These are phyloP conservation scores for Cantharis rufa DNA, from an alignment of 2,888 invertebrate genomes.

Conservation along the genomic window DNA sequence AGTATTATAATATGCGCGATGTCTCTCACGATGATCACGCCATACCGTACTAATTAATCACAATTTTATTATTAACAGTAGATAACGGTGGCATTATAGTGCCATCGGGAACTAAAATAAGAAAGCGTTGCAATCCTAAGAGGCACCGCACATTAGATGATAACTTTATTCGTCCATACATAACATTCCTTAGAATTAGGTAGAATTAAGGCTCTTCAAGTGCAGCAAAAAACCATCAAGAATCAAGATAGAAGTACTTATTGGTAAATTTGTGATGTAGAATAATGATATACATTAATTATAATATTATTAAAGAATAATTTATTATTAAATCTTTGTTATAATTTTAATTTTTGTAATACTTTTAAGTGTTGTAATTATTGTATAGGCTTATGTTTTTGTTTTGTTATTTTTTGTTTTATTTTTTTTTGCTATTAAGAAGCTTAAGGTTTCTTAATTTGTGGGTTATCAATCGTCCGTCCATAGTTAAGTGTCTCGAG, in stretches of 20 bases:
- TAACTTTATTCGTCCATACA: slow-evolving; percentile 32
- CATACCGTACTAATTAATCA: not conserved
- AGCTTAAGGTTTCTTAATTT: slow-evolving; percentile 32
- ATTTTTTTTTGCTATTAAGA: slow-evolving; percentile 23
- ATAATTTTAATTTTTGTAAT: not conserved
- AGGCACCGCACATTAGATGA: not conserved
- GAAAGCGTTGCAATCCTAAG: not conserved
- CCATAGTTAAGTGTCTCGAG: slow-evolving; percentile 29
- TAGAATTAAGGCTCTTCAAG: slow-evolving; percentile 21
- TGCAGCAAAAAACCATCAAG: slow-evolving; percentile 27
- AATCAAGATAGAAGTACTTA: slow-evolving; percentile 1
- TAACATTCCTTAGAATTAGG: slow-evolving; percentile 35
- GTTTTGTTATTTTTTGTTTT: slow-evolving; percentile 24
- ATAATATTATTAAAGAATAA: not conserved
- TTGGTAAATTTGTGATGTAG: slow-evolving; percentile 9
- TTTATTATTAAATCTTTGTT: not conserved
- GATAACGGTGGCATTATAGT: not conserved
- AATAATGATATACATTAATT: no score
- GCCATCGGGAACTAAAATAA: not conserved
- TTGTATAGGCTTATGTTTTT: slow-evolving; percentile 14
- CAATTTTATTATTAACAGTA: not conserved
- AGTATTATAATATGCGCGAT: not conserved
- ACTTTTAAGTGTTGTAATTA: not conserved
- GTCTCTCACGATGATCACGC: not conserved
- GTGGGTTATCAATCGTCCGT: slow-evolving; percentile 35